Percentiles rank a stretch among this genome's conserved stretches.
phyloP scores from a whole-genome alignment of 2,113 vertebrate species.

The Cygnus buccinator region DNA sequence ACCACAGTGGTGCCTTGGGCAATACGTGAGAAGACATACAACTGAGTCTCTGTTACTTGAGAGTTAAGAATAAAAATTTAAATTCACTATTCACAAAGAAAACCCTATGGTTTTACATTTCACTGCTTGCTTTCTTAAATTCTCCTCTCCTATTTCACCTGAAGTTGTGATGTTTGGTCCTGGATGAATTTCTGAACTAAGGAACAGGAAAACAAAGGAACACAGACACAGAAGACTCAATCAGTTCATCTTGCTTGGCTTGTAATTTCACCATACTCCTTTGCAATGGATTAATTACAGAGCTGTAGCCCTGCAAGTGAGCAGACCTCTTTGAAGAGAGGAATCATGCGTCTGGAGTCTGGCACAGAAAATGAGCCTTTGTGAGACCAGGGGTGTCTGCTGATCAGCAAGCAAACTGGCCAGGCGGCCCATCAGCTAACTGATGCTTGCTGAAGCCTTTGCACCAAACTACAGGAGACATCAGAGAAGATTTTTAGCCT shows the following conservation, averaged over 20 bases:
- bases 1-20: background rate
- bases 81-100: background rate
- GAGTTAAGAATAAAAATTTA: background rate
- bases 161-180: background rate
- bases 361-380: background rate
- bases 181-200: background rate
- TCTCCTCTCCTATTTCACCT: background rate
- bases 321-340: background rate
- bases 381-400: background rate
- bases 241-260: background rate
- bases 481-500: background rate
- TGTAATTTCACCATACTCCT: background rate
- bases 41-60: background rate
- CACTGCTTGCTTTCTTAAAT: background rate
- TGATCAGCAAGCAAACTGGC: background rate
- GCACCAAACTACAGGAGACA: background rate
- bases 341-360: background rate
- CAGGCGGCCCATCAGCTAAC: too few species aligned
- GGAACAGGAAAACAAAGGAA: background rate
- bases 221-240: background rate
- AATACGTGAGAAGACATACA: fast-evolving
- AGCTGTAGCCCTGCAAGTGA: background rate
- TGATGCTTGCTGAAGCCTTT: background rate
- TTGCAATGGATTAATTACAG: background rate
- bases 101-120: background rate